Evolutionary conservation across 2,888 invertebrate genomes (phyloP), one percentile per base, ranked within the genome.

Genomic region (Leptinotarsa juncta): DNA sequence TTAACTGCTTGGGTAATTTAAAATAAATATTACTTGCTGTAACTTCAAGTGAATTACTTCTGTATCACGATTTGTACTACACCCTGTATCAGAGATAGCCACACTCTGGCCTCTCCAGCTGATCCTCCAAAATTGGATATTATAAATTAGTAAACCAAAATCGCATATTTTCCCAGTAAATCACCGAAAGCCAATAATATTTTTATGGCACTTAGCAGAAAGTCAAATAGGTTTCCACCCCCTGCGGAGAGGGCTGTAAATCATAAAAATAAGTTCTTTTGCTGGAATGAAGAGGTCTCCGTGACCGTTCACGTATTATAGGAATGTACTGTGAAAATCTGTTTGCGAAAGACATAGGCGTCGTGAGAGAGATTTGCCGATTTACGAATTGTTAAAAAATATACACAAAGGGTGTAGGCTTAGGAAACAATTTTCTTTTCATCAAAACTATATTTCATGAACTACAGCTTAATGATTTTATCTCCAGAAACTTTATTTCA

Each of bases 121-220:
- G 16, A 16, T 53, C 53, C 62, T 15, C 15, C 32, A 23, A 62
- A 62, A 62, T 32, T 23, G 62, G 42, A 62, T 62, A 62, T 62
- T 32, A 62, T 16, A 42, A 62, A 62, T 62, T 32, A 32, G 62
- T 42, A 62, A 32, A 62, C 15, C 42, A n/a, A 62, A 62, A 18
- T 32, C 62, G 3, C 62, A 62, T 42, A 62, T 62, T 62, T 62
- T 32, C 4, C 26, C 62, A 32, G 32, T 62, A 62, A 62, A 62
- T 62, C 42, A 14, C 32, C n/a, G 62, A n/a, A 18, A n/a, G 62
- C 42, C 42, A 62, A 62, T 62, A 62, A 62, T 62, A 62, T 62
- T 62, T 62, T 62, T 42, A 62, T 62, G 62, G 62, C 42, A 62
- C 62, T 62, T 42, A 62, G 32, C 62, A 62, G 62, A 62, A 62